Conservation (phyloP, 1,140 invertebrate genomes). For the Diorhabda sublineata region DNA sequence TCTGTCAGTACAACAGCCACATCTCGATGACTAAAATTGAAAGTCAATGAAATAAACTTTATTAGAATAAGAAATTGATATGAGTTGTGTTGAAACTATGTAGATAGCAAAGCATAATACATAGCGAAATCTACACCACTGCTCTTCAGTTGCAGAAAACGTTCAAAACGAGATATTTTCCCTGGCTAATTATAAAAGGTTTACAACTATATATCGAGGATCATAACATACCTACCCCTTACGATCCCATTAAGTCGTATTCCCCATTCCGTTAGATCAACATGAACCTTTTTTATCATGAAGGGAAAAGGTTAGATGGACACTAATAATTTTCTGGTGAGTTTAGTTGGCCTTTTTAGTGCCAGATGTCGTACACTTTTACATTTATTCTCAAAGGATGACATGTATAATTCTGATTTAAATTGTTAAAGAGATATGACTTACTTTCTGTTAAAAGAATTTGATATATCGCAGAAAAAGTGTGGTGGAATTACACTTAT, state of each 20-base stretch:
- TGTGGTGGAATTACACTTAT: too few relatives aligned
- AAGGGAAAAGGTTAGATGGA: neutral
- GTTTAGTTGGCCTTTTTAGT: neutral
- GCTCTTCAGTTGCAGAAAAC: neutral
- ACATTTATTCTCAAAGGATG: too few relatives aligned
- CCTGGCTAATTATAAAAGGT: neutral
- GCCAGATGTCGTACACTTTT: neutral
- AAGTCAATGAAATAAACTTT: too few relatives aligned
- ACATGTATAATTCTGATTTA: too few relatives aligned
- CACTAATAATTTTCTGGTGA: constrained; percentile 2
- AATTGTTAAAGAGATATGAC: too few relatives aligned
- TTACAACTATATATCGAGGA: neutral
- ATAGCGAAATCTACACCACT: neutral
- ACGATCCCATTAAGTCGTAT: neutral
- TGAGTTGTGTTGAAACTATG: too few relatives aligned
- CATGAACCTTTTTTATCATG: neutral
- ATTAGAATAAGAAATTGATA: too few relatives aligned
- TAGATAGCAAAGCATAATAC: too few relatives aligned
- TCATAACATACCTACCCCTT: neutral
- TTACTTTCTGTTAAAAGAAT: too few relatives aligned
- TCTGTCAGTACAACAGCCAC: too few relatives aligned
- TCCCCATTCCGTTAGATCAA: neutral
- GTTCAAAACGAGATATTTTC: neutral
- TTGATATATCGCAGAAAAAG: too few relatives aligned
- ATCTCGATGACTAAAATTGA: too few relatives aligned